Base-by-base conservation (phyloP, 2,888 invertebrate species). In the Ornithoptera priamus region DNA sequence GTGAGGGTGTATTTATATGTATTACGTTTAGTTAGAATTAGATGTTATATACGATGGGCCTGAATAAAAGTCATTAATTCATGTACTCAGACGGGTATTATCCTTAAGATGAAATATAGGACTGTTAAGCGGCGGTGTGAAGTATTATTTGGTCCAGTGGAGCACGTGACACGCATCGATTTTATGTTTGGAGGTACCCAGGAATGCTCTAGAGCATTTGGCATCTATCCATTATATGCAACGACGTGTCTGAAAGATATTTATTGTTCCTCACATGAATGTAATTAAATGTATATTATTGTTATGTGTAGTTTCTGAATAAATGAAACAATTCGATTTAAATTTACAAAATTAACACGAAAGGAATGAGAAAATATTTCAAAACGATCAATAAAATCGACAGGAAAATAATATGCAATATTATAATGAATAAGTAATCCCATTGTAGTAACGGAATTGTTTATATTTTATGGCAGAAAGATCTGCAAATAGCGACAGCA, bases 151-250 rank as follows among this genome's bases (percentile, higher is more conserved):
- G 36, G 70, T 50, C 57, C 74, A 69, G 62, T 67, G 68, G 64
- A 72, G 71, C 76, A 72, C 71, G 68, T 72, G 70, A 67, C 69
- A 39, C 64, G 72, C 74, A 76, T 75, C 72, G 73, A 74, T 72
- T 75, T 76, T 76, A 58, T 58, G 65, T 57, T 50, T 18, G 46
- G 58, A 39, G 46, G 42, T 50, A 58, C 50, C 63, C 36, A 57
- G 62, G 58, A 66, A 69, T 69, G 62, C 69, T 69, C 46, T 58
- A 20, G 36, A 65, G 30, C 46, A 65, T 22, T 69, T 50, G 58
- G 58, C 36, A 69, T 65, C 69, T 18, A 56, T 62, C 59, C 60
- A 65, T 59, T 69, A 53, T 65, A 30, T 57, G 42, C 57, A 65
- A 60, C 24, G 39, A 64, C 61, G 61, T 69, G 65, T 56, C 42